These are phyloP conservation scores for Stigmatopora argus DNA, from an alignment of 2,113 vertebrate genomes.

Conservation along the genomic window DNA sequence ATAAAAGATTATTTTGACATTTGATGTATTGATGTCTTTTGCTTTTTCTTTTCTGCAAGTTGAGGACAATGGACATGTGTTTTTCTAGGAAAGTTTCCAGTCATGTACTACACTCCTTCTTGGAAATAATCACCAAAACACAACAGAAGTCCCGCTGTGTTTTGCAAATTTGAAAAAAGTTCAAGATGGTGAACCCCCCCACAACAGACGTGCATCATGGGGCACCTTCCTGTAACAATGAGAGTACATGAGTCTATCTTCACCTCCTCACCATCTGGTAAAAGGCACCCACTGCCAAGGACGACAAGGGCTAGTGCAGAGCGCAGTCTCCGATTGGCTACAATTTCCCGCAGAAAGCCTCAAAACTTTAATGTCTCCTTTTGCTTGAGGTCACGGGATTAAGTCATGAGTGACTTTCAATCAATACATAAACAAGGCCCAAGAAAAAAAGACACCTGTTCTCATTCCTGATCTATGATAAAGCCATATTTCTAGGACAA, in stretches of 20 bases:
- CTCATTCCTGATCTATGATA: no score
- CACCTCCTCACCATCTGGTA: conserved; percentile 9
- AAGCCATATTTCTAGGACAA: no score
- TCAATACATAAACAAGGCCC: no score
- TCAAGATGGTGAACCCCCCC: neutral
- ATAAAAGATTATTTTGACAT: no score
- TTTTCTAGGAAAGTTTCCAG: neutral
- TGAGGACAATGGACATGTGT: neutral
- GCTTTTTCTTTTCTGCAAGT: neutral
- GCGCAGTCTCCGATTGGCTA: neutral
- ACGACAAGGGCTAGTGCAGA: neutral
- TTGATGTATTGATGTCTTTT: no score
- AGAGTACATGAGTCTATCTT: neutral
- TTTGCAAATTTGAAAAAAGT: neutral
- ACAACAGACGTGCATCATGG: neutral
- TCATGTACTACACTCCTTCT: neutral
- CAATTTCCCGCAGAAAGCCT: neutral
- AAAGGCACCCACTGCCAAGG: neutral
- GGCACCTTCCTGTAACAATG: conserved; percentile 4
- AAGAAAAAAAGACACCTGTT: no score
- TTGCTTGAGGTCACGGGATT: neutral
- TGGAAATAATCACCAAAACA: neutral
- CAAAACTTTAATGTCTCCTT: neutral
- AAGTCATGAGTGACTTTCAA: neutral
- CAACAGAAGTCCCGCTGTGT: neutral